phyloP scores from a whole-genome alignment of 2,888 invertebrate genomes.

The Agriotes lineatus region DNA sequence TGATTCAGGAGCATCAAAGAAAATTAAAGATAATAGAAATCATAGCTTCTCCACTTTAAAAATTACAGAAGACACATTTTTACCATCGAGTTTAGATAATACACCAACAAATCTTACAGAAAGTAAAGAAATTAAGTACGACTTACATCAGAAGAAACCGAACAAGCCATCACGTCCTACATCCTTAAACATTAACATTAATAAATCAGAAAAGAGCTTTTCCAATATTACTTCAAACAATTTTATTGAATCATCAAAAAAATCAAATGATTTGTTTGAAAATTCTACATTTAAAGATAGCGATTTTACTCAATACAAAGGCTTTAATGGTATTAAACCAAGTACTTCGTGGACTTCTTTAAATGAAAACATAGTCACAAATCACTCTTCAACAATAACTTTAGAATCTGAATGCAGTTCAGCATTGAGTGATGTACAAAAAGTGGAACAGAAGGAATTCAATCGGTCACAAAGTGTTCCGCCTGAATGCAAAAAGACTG shows the following conservation, averaged over 20 bases:
- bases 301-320: conserved; percentile 49
- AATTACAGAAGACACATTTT: neutral
- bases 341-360: conserved; percentile 54
- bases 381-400: conserved; percentile 46
- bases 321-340: conserved; percentile 47
- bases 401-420: conserved; percentile 42
- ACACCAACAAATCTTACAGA: conserved; percentile 22
- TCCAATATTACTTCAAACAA: conserved; percentile 34
- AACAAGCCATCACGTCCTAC: conserved; percentile 25
- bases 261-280: conserved; percentile 27
- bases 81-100: conserved; percentile 16
- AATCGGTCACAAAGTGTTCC: conserved; percentile 60
- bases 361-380: conserved; percentile 30
- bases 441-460: conserved; percentile 33
- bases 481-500: conserved; percentile 52
- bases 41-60: neutral
- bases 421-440: conserved; percentile 1
- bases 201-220: conserved; percentile 35
- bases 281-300: conserved; percentile 50
- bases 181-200: conserved; percentile 37
- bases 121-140: neutral
- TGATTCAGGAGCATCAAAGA: neutral
- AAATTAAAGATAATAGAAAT: neutral
- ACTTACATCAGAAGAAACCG: neutral
- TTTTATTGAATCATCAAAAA: conserved; percentile 24